phyloP scores from a whole-genome alignment of 2,797 vertebrate genomes.

The Xenentodon cancila region DNA sequence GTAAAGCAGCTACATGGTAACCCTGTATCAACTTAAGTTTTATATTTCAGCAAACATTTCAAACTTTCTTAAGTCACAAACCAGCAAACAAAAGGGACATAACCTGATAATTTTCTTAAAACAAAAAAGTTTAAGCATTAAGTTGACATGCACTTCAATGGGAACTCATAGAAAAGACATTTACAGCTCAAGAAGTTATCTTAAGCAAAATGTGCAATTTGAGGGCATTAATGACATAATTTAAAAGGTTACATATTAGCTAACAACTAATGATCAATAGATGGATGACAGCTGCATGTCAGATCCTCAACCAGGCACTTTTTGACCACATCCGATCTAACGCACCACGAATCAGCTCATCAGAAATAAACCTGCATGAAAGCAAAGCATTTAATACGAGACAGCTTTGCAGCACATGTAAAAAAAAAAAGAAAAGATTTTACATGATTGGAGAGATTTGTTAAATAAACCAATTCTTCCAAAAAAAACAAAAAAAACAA shows the following conservation, averaged over 20 bases:
- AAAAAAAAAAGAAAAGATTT: conserved; percentile 15
- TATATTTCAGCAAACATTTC: conserved; percentile 16
- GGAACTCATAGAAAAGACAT: conserved; percentile 31
- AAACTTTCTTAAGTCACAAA: conserved; percentile 17
- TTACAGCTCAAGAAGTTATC: conserved; percentile 33
- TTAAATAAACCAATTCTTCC: background rate
- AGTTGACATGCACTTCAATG: conserved; percentile 50
- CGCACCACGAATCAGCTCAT: conserved; percentile 58
- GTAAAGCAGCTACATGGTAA: conserved; percentile 59
- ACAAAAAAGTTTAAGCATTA: conserved; percentile 15
- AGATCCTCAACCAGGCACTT: conserved; percentile 78
- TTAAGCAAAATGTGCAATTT: conserved; percentile 41
- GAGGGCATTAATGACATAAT: conserved; percentile 30
- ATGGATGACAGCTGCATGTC: conserved; percentile 45
- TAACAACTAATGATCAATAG: conserved; percentile 44
- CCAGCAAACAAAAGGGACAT: conserved; percentile 12
- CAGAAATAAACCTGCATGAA: conserved; percentile 52
- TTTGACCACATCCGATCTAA: conserved; percentile 62
- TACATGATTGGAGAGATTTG: conserved; percentile 9
- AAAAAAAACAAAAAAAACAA: background rate
- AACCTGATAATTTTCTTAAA: conserved; percentile 28
- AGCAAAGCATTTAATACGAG: conserved; percentile 39
- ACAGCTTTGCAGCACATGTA: conserved; percentile 48
- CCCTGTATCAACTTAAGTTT: conserved; percentile 26
- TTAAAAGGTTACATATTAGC: conserved; percentile 34